phyloP scores from a whole-genome alignment of 2,888 invertebrate species.

The Hypselothyrea guttata region DNA sequence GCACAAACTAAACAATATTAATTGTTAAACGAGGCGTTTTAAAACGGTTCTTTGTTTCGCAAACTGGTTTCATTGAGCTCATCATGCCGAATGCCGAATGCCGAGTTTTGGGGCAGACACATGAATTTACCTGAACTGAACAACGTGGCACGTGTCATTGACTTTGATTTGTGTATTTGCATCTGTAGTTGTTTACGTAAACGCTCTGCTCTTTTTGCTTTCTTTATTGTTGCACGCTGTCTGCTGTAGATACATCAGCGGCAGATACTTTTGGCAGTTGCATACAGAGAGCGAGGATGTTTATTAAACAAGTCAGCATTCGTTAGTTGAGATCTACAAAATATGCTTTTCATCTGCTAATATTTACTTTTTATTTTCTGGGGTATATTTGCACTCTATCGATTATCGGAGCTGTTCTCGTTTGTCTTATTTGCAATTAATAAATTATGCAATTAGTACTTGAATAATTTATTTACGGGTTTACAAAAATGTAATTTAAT shows the following conservation, averaged over 20 bases:
- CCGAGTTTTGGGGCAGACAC: constrained; percentile 12
- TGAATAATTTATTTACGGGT: no score
- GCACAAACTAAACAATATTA: constrained; percentile 45
- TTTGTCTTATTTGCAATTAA: no score
- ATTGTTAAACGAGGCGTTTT: constrained; percentile 62
- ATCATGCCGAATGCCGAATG: no score
- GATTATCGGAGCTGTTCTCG: no score
- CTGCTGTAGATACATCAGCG: background rate
- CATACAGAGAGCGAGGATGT: no score
- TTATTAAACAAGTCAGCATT: no score
- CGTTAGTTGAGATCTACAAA: no score
- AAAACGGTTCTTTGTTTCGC: constrained; percentile 47
- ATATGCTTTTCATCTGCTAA: no score
- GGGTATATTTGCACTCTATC: no score
- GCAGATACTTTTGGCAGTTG: background rate
- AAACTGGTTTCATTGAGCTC: constrained; percentile 42
- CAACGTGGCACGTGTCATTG: constrained; percentile 52
- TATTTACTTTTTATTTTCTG: no score
- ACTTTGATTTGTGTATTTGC: constrained; percentile 34
- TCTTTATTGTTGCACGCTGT: background rate
- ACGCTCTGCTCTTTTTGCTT: constrained; percentile 6
- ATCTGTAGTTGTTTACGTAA: constrained; percentile 15
- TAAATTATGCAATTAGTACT: no score
- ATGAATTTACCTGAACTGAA: constrained; percentile 34
- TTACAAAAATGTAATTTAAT: no score